Base-by-base conservation (phyloP, 2,113 vertebrate genomes). In the Ctenomys sociabilis region DNA sequence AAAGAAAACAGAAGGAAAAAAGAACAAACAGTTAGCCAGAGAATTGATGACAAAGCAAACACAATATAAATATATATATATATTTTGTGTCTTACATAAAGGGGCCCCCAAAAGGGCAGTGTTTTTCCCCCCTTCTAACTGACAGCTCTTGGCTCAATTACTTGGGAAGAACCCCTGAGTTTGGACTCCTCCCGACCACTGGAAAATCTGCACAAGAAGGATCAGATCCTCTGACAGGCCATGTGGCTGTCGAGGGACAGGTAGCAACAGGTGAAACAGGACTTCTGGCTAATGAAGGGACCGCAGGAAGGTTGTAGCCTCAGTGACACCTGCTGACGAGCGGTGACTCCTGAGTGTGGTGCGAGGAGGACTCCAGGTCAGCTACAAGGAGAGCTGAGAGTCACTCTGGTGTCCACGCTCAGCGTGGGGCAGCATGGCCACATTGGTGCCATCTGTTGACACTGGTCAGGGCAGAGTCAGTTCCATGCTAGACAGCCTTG, bases 21-120 rank as follows among this genome's bases (percentile, higher is more conserved):
- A 98, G 98, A 98, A 99, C 98, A 98, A 98, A 98, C 98, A 98
- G 97, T 98, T 98, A 99, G 98, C 98, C 30, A 98, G 98, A 98
- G 97, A 99, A 98, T 96, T 98, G 98, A 98, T 98, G 98, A 96
- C 97, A 98, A 98, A 98, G 97, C 97, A 98, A 98, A 98, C 97
- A 98, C 97, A 97, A 98, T 98, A 49, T 75, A 28, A 45, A 75
- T 73, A 72, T 24, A 72, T 72, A 37, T 22, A 75, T 75, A 43
- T 40, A 40, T 97, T 98, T 97, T 52, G 49, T 85, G 88, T 98
- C 97, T 98, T 97, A 88, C 97, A 97, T 95, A 97, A 98, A 97
- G 94, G 92, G 94, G 81, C 93, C 97, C 91, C 94, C 61, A 64
- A 86, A 97, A 95, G 97, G 97, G 95, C 75, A 97, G 97, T 64